A percentile compares a stretch with the other conserved stretches of the same genome.
These are phyloP conservation scores for Campylomormyrus tamandua DNA, from an alignment of 2,113 vertebrate species.

Conservation along the genomic window DNA sequence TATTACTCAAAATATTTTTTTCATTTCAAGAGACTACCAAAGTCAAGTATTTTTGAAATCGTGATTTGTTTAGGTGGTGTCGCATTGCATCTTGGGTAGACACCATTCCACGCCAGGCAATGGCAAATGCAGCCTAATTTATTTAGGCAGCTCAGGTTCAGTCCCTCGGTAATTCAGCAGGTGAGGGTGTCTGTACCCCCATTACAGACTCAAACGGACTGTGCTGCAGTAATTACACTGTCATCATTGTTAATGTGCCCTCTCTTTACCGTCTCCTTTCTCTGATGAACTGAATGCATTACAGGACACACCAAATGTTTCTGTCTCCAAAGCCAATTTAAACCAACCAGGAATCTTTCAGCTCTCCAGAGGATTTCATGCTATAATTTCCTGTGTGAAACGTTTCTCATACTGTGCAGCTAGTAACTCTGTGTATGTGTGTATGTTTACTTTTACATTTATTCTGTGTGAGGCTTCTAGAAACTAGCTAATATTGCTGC, in stretches of 20 bases:
- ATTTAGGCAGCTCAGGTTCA: slow-evolving; percentile 22
- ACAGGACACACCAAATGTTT: neutral
- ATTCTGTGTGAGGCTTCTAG: neutral
- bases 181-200: neutral
- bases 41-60: neutral
- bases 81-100: neutral
- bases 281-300: neutral
- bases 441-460: neutral
- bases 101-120: slow-evolving; percentile 25
- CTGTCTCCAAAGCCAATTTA: slow-evolving; percentile 1
- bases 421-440: neutral
- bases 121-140: slow-evolving; percentile 35
- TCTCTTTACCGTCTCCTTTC: neutral
- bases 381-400: neutral
- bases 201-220: neutral
- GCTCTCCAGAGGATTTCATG: neutral
- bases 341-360: neutral
- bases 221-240: slow-evolving; percentile 14
- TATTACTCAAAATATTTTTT: slow-evolving; percentile 21
- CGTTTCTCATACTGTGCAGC: neutral
- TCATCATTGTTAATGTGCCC: neutral
- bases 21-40: neutral
- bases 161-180: neutral
- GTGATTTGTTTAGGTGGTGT: neutral
- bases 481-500: neutral